A percentile compares a stretch with the other conserved stretches of the same genome.
Conservation (phyloP, 2,888 invertebrate genomes). For the Iphiclides podalirius region DNA sequence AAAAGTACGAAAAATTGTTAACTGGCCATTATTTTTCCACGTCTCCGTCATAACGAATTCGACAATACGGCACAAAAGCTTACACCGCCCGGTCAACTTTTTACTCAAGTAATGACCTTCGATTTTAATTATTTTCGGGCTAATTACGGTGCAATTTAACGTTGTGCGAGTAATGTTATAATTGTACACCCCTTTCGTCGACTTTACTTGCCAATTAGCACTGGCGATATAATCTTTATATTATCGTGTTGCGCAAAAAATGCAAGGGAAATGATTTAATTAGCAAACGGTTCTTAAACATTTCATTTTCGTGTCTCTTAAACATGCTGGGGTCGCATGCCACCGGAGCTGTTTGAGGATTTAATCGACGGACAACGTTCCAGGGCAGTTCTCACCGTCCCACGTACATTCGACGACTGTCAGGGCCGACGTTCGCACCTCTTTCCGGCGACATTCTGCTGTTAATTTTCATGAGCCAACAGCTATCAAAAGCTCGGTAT, state of each 20-base stretch:
- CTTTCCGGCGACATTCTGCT: too few species aligned
- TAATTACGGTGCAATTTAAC: constrained; percentile 70
- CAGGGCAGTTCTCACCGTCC: too few species aligned
- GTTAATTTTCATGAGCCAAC: too few species aligned
- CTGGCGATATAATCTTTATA: constrained; percentile 57
- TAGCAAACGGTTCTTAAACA: constrained; percentile 22
- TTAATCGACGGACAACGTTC: too few species aligned
- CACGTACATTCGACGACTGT: too few species aligned
- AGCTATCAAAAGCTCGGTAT: too few species aligned
- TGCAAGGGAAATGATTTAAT: constrained; percentile 34
- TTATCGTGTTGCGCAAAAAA: constrained; percentile 37
- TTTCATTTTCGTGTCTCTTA: constrained; percentile 23
- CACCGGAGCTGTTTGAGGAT: background rate
- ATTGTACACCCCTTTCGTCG: constrained; percentile 61
- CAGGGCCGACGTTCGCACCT: too few species aligned
- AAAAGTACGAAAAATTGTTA: background rate
- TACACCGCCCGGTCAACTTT: constrained; percentile 67
- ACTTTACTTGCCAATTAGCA: constrained; percentile 56
- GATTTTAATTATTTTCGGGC: constrained; percentile 68
- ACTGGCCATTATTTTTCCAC: constrained; percentile 28
- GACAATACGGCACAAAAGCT: constrained; percentile 50
- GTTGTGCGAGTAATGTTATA: constrained; percentile 72
- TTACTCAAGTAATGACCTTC: constrained; percentile 67
- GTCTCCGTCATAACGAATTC: constrained; percentile 35
- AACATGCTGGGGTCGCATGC: constrained; percentile 34